Evolutionary conservation across 2,888 invertebrate species (phyloP), one percentile per base, ranked within the genome.

Genomic region (Epicampocera succincta): DNA sequence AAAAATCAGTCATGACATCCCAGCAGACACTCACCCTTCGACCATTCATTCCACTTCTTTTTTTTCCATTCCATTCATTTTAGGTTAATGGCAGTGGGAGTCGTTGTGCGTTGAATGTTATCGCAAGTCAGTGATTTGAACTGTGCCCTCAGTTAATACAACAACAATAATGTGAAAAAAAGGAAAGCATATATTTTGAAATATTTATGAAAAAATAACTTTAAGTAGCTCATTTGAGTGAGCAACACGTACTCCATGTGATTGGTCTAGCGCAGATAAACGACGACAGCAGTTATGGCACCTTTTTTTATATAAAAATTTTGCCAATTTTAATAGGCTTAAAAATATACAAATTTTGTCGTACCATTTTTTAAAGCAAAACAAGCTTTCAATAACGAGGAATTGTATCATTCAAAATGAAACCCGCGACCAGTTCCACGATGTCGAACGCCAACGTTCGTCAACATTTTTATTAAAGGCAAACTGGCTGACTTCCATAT

Each of bases 161-260:
- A 44, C 50, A 38, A 29, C 65, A 65, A 50, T 50, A 50, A 65
- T 40, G 71, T 52, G 25, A 19, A 42, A 40, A 65, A 66, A 48
- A 15, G 9, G 9, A 13, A 61, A 25, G 21, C 13, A 40, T 72
- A 21, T 50, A 15, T 29, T 65, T 58, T 46, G 60, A 72, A 80
- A 74, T 42, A 58, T 33, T 33, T 33, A 33, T 44, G 56, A 56
- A 68, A 40, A 50, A 48, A 73, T 56, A 71, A 66, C 74, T 44
- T 48, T 81, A 84, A 84, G 84, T 84, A 78, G 83, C 84, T 84
- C 84, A 85, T 85, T 85, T 84, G 82, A 83, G 84, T 84, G 82
- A 84, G 83, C 83, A 80, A 85, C 85, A 85, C 85, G 85, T 84
- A 85, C 84, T 29, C 61, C 83, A 84, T 84, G 84, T 84, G 84